Conservation (phyloP, 1,140 invertebrate species). For the Brachionus manjavacas region DNA sequence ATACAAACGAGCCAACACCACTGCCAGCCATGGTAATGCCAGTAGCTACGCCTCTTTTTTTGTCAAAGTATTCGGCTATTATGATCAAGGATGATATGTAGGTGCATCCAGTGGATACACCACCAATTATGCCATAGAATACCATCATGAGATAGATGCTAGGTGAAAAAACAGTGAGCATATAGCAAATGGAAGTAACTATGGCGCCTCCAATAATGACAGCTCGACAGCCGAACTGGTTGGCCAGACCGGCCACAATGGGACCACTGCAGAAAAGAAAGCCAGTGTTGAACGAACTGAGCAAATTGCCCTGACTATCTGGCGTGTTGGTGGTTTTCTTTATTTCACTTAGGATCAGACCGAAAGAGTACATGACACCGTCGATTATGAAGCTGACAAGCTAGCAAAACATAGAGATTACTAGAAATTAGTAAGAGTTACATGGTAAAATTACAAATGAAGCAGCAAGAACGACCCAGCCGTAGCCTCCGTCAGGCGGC, state of each 20-base stretch:
- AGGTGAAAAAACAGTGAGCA: conserved; percentile 70
- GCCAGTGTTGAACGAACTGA: conserved; percentile 16
- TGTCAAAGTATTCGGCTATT: conserved; percentile 86
- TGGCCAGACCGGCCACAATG: conserved; percentile 76
- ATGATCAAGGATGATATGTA: conserved; percentile 69
- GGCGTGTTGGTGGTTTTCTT: neutral
- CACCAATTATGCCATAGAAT: conserved; percentile 74
- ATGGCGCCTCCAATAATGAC: conserved; percentile 79
- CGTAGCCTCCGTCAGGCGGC: conserved; percentile 39
- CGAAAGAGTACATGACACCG: conserved; percentile 38
- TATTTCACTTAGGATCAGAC: conserved; percentile 23
- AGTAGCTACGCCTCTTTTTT: conserved; percentile 79
- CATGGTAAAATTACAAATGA: conserved; percentile 24
- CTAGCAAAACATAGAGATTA: neutral
- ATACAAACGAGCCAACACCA: conserved; percentile 54
- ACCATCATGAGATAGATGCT: conserved; percentile 72
- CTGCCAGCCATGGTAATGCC: conserved; percentile 67
- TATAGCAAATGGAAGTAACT: conserved; percentile 69
- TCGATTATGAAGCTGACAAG: conserved; percentile 39
- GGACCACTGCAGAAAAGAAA: conserved; percentile 62
- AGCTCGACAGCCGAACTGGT: conserved; percentile 78
- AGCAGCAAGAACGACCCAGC: conserved; percentile 27
- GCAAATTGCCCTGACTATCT: neutral
- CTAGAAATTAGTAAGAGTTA: neutral
- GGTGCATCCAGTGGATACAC: conserved; percentile 47